phyloP scores from a whole-genome alignment of 1,140 invertebrate species.

The Pararge aegeria region DNA sequence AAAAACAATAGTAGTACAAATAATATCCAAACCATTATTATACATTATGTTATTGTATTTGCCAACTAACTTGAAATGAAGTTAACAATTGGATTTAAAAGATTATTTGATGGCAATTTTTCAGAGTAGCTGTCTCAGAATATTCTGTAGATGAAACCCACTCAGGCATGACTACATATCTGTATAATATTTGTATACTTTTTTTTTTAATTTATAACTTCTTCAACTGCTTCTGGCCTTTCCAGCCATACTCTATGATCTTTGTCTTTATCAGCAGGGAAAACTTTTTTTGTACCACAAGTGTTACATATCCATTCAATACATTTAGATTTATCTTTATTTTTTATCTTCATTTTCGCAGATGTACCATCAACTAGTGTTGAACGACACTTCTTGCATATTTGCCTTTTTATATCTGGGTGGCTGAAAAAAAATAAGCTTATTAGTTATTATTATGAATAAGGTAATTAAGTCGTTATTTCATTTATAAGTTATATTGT shows the following conservation, averaged over 20 bases:
- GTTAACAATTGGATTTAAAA: too few relatives aligned
- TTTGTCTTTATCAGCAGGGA: conserved; percentile 56
- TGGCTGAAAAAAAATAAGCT: conserved; percentile 54
- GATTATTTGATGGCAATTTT: too few relatives aligned
- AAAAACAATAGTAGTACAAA: too few relatives aligned
- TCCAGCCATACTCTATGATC: conserved; percentile 70
- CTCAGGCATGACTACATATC: too few relatives aligned
- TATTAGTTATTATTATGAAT: not conserved
- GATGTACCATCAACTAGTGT: conserved; percentile 67
- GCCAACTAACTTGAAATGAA: too few relatives aligned
- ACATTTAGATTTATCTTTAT: conserved; percentile 55
- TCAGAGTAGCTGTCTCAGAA: too few relatives aligned
- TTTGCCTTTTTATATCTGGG: conserved; percentile 76
- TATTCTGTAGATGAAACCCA: too few relatives aligned
- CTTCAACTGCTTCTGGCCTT: conserved; percentile 67
- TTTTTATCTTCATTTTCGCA: conserved; percentile 72
- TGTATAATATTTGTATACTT: too few relatives aligned
- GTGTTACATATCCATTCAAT: conserved; percentile 70
- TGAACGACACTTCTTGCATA: conserved; percentile 79
- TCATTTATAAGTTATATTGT: too few relatives aligned
- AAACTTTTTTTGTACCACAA: conserved; percentile 60
- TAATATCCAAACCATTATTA: too few relatives aligned
- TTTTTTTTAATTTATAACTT: conserved; percentile 60
- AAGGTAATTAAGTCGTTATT: not conserved
- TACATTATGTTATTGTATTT: too few relatives aligned